Conservation (phyloP, 2,888 invertebrate species). For the Ophion ellenae region DNA sequence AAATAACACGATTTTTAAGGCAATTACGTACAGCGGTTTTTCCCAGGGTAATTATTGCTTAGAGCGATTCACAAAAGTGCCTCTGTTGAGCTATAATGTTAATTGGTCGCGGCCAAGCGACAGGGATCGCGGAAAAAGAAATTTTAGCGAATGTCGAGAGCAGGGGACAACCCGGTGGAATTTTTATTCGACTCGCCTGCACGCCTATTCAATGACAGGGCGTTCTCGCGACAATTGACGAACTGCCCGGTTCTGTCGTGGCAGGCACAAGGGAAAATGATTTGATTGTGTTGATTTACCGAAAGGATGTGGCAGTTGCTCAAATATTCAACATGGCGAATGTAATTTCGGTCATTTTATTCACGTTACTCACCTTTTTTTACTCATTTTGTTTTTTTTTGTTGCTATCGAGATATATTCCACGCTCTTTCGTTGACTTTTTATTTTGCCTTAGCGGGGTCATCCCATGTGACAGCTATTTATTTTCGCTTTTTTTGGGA, state of each 20-base stretch:
- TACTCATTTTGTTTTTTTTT: not conserved
- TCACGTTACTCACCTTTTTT: not conserved
- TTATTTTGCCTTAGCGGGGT: no score
- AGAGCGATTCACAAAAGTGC: no score
- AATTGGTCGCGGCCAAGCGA: not conserved
- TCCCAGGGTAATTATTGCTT: no score
- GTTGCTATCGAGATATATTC: not conserved
- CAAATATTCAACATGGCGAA: not conserved
- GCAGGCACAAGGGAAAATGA: not conserved
- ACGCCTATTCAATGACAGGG: not conserved
- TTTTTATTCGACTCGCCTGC: not conserved
- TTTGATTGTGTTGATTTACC: not conserved
- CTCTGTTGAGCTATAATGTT: not conserved
- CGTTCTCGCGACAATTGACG: slow-evolving; percentile 22
- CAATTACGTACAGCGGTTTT: no score
- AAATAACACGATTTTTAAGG: not conserved
- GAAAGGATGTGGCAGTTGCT: not conserved
- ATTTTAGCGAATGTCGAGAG: not conserved
- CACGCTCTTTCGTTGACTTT: not conserved
- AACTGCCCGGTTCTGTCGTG: not conserved
- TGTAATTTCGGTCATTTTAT: not conserved
- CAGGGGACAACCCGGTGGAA: not conserved
- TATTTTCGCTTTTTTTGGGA: no score
- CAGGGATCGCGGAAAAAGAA: not conserved
- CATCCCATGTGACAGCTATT: no score